A percentile compares a stretch with the other conserved stretches of the same genome.
Evolutionary conservation across 2,888 invertebrate genomes (phyloP).

Genomic region (Polyommatus iphigenia): DNA sequence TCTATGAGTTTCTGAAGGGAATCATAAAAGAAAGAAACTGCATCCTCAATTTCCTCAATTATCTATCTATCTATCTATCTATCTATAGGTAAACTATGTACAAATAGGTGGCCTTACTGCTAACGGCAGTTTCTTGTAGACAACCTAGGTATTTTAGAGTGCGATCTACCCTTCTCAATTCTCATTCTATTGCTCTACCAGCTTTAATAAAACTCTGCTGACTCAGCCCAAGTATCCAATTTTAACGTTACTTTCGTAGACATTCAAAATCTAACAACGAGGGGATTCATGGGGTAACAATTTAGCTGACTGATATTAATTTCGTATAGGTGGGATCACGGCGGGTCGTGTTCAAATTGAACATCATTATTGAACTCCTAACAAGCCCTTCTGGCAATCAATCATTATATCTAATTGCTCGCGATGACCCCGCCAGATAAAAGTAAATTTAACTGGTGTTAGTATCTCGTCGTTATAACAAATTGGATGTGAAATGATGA

Average conservation of each 20-base stretch:
- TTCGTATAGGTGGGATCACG: constrained; percentile 1
- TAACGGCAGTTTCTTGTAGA: no score
- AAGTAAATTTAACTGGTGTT: constrained; percentile 20
- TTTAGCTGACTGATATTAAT: constrained; percentile 27
- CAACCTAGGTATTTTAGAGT: no score
- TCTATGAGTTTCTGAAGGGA: no score
- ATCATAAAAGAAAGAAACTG: no score
- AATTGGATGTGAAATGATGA: constrained; percentile 8
- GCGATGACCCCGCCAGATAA: constrained; percentile 23
- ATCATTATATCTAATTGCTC: constrained; percentile 24
- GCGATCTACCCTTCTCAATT: not conserved
- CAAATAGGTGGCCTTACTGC: no score
- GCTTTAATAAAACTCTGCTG: not conserved
- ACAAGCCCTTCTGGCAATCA: constrained; percentile 22
- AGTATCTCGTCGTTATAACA: constrained; percentile 9
- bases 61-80: no score
- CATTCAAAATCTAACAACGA: not conserved
- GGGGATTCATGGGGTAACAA: not conserved
- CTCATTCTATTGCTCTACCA: not conserved
- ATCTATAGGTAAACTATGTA: no score
- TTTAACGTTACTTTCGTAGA: not conserved
- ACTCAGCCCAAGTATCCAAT: not conserved
- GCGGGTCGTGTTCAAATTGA: constrained; percentile 16
- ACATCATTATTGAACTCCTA: constrained; percentile 24
- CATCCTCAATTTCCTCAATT: no score